Evolutionary conservation across 2,797 vertebrate genomes (phyloP), one percentile per base, ranked within the genome.

Genomic region (Philypnodon macrostomus): DNA sequence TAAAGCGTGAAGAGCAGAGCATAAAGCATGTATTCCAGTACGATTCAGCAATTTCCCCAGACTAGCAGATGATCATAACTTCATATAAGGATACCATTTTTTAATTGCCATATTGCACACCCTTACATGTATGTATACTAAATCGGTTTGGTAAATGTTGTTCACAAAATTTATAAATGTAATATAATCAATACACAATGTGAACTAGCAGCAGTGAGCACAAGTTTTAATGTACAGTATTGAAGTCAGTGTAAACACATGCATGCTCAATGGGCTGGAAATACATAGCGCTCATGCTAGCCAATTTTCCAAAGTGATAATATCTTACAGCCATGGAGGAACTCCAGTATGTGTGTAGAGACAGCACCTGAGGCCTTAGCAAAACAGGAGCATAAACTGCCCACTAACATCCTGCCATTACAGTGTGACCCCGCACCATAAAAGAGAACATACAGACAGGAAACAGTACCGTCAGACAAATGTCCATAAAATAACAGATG

Each of bases 271-370:
- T 65, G 34, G 63, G 57, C 53, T 75, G 52, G 47, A 75, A 60
- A 67, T 69, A 30, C 31, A 64, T 30, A 64, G 33, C 15, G 63
- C 65, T 70, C 56, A 42, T 67, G 40, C 53, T 56, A 63, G 67
- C 73, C 81, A 67, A 83, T 76, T 88, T 89, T 87, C 81, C 83
- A 88, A 65, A 32, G 56, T 57, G 67, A 82, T 87, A 79, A 83
- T 81, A 76, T 82, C 78, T 77, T 67, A 79, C 63, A 81, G 78
- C 68, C 76, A 67, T 41, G 58, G 62, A 77, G 75, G 68, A 85
- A 73, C 80, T 80, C 58, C 70, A 64, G 74, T 47, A 47, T 73
- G 62, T 70, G 68, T 39, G 40, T 68, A 65, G 52, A 63, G 58
- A 76, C 72, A 73, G 51, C 45, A 32, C 53, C 48, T 34, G 1